Evolutionary conservation across 37 sponge, comb jelly and placozoan genomes (phyloP), one percentile per base, ranked within the genome.

Genomic region (Ianthella basta): DNA sequence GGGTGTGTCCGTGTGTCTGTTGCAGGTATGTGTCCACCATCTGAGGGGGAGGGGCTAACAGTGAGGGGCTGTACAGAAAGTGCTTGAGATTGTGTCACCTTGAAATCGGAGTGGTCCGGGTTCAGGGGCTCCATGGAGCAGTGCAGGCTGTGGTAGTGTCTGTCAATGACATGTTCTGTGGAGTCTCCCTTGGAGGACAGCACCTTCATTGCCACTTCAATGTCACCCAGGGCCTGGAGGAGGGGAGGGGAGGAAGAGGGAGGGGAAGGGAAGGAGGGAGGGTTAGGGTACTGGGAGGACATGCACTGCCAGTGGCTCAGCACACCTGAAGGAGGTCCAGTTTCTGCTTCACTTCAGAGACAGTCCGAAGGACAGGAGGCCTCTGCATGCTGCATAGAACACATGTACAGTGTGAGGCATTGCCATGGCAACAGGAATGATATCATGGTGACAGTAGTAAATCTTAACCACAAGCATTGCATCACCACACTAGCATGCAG

Each of bases 1-100:
- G 99, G 1, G 99, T 98, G 33, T 64, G 70, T 18, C 89, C 99
- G 67, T 98, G 99, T 0, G 99, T 98, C 72, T 93, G 92, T 24
- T 60, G 80, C 0, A 96, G 79, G 74, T 98, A 98, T 38, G 89
- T 91, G 59, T 88, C 87, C 15, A 96, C 57, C 87, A 96, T 70
- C 37, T 66, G 59, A 54, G 57, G 15, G 34, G 60, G 61, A 60
- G 34, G 20, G 32, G 30, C 21, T 16, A 36, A 55, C 20, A 36
- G 39, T 21, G 44, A 41, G 39, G 40, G 80, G 29, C 57, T 14
- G 59, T 29, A 57, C 20, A 37, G 80, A 39, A 29, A 57, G 27
- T 33, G 59, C 21, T 13, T 25, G 24, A 54, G 20, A 15, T 55
- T 21, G 75, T 44, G 36, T 55, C 33, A 82, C 82, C 74, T 82